Conservation (phyloP, 2,888 invertebrate species). For the Aspidapion aeneum region DNA sequence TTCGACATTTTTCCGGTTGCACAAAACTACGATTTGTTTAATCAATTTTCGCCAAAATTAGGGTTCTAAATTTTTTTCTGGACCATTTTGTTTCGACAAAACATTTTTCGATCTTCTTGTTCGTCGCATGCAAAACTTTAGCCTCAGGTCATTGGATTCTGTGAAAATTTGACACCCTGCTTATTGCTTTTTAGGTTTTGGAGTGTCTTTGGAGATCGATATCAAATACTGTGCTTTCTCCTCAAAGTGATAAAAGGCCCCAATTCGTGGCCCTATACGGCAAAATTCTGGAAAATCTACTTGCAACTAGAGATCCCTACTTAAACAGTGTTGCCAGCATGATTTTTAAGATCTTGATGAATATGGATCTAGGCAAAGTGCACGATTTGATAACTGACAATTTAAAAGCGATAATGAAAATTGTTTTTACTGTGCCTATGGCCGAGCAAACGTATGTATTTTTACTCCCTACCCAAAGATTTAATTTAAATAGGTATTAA, state of each 20-base stretch:
- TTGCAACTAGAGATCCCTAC: slow-evolving; percentile 16
- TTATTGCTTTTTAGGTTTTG: slow-evolving; percentile 27
- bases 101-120: no score
- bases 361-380: neutral
- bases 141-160: no score
- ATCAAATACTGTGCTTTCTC: slow-evolving; percentile 25
- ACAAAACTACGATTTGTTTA: no score
- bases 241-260: slow-evolving; percentile 12
- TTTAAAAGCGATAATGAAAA: slow-evolving; percentile 8
- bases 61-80: no score
- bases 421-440: slow-evolving; percentile 22
- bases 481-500: no score
- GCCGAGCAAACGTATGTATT: slow-evolving; percentile 11
- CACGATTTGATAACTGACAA: slow-evolving; percentile 5
- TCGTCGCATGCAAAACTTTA: no score
- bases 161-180: no score
- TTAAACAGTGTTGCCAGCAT: slow-evolving; percentile 6
- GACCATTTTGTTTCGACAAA: no score
- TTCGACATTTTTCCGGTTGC: no score
- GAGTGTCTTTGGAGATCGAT: slow-evolving; percentile 33
- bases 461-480: no score
- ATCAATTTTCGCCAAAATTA: no score
- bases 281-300: slow-evolving; percentile 24
- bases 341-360: slow-evolving; percentile 14
- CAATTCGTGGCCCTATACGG: slow-evolving; percentile 22